Percentiles rank a stretch among this genome's conserved stretches.
These are phyloP conservation scores for Oxyteleia sp. DNA, from an alignment of 2,888 invertebrate species.

Conservation along the genomic window DNA sequence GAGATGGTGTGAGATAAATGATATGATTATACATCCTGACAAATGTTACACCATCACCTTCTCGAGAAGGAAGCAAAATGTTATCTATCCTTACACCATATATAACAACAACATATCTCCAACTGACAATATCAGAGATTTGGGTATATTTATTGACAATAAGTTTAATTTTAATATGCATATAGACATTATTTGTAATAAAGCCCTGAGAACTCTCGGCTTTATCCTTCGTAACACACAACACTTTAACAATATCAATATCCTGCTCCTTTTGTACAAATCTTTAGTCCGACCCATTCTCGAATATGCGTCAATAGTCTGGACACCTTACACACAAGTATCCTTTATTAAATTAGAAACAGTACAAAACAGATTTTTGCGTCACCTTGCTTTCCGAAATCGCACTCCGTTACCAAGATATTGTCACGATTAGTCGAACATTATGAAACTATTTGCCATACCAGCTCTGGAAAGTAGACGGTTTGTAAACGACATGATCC, in stretches of 20 bases:
- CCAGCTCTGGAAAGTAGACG: not conserved
- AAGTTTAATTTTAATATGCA: conserved; percentile 8
- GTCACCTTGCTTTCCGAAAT: not conserved
- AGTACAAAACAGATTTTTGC: not conserved
- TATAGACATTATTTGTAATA: not conserved
- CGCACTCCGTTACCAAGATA: not conserved
- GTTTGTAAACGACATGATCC: not conserved
- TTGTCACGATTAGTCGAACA: not conserved
- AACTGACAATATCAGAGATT: conserved; percentile 6
- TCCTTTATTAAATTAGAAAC: not conserved
- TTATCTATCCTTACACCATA: not conserved
- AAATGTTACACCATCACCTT: conserved; percentile 23
- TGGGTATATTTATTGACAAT: conserved; percentile 11
- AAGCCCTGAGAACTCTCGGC: not conserved
- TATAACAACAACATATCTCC: not conserved
- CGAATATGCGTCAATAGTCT: too few relatives aligned
- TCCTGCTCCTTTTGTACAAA: too few relatives aligned
- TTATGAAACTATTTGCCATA: not conserved
- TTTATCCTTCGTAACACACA: not conserved
- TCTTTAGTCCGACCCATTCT: too few relatives aligned
- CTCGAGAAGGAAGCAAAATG: not conserved
- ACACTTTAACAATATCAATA: too few relatives aligned
- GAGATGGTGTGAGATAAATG: conserved; percentile 10
- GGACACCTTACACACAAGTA: too few relatives aligned
- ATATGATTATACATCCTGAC: not conserved